Conservation (phyloP, 2,113 vertebrate species). For the Manacus vitellinus region DNA sequence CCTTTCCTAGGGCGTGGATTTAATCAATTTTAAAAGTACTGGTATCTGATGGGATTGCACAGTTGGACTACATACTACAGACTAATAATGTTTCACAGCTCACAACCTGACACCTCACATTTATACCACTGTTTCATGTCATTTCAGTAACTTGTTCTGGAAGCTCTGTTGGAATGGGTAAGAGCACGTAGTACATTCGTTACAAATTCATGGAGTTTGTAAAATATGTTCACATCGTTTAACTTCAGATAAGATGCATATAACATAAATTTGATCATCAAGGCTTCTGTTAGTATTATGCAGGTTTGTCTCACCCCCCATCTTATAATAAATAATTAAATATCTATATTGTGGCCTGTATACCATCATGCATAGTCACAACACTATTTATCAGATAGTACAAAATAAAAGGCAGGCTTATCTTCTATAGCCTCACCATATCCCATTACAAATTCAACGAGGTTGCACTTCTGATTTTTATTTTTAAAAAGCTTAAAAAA, state of each 20-base stretch:
- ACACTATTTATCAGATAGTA: background rate
- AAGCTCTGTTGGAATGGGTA: conserved; percentile 86
- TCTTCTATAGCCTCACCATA: background rate
- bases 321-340: background rate
- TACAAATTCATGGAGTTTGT: background rate
- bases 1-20: background rate
- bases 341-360: background rate
- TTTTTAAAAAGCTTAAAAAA: background rate
- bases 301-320: background rate
- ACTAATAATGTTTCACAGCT: background rate
- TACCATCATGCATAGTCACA: background rate
- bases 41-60: background rate
- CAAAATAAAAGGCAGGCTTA: background rate
- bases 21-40: background rate
- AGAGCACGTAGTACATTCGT: conserved; percentile 29
- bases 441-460: background rate
- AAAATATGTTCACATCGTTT: background rate
- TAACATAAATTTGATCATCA: background rate
- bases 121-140: background rate
- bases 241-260: background rate
- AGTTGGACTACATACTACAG: background rate
- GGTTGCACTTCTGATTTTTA: background rate
- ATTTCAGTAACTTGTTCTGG: conserved; percentile 89
- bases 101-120: background rate
- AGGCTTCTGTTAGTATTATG: background rate